Evolutionary conservation across 2,113 vertebrate species (phyloP).

Genomic region (Malurus elegans): DNA sequence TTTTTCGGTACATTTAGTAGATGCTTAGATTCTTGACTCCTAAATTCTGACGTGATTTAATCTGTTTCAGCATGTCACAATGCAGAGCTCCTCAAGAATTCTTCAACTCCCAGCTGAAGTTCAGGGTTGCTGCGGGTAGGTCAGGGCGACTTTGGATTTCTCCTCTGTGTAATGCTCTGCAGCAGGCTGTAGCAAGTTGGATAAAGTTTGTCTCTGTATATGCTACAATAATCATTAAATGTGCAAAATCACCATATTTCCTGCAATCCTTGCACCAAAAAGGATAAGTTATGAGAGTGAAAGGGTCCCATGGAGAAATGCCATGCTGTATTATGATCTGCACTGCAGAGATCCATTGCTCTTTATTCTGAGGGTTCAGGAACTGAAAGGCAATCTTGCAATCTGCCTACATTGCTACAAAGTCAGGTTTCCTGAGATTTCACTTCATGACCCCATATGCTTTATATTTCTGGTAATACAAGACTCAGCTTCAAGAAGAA

Average conservation of each 20-base stretch:
- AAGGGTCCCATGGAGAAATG: neutral
- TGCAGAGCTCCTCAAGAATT: neutral
- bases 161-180: neutral
- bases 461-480: neutral
- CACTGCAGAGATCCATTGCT: neutral
- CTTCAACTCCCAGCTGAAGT: neutral
- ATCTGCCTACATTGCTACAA: neutral
- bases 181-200: neutral
- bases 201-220: neutral
- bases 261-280: neutral
- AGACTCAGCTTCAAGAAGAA: neutral
- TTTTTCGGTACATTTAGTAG: neutral
- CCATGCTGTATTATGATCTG: neutral
- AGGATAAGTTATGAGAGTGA: neutral
- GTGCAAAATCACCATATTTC: neutral
- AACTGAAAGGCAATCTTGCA: neutral
- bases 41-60: neutral
- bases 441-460: neutral
- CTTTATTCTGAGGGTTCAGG: neutral
- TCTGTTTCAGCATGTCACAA: neutral
- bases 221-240: neutral
- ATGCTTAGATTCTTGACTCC: neutral
- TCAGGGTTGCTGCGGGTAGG: neutral
- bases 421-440: neutral
- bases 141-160: neutral